Conservation (phyloP, 2,113 vertebrate genomes). For the Montifringilla adamsi region DNA sequence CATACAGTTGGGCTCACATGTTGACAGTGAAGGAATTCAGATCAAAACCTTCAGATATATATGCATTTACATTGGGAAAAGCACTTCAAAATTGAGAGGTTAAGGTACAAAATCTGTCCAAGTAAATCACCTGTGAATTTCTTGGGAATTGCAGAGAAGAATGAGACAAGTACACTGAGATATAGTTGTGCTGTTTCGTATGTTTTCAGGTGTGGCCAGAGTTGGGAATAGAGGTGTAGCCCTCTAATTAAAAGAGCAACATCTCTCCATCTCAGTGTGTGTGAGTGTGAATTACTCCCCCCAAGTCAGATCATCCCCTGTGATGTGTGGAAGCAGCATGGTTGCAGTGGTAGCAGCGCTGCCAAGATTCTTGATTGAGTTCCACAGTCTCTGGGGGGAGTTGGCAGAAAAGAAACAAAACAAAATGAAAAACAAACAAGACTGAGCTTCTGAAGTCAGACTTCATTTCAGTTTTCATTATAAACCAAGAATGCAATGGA, state of each 20-base stretch:
- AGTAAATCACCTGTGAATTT: not conserved
- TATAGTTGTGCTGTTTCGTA: not conserved
- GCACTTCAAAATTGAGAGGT: not conserved
- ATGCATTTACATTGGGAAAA: not conserved
- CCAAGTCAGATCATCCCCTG: not conserved
- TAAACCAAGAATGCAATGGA: not conserved
- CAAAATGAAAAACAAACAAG: not conserved
- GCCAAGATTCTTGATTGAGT: not conserved
- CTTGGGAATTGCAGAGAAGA: not conserved
- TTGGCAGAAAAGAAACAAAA: not conserved
- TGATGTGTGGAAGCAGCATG: not conserved
- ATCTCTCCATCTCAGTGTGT: not conserved
- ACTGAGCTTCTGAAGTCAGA: not conserved
- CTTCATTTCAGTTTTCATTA: constrained; percentile 4
- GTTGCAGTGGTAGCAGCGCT: not conserved
- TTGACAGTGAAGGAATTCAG: not conserved
- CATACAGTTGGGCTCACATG: not conserved
- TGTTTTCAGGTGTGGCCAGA: not conserved
- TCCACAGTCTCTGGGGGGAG: not conserved
- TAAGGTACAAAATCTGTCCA: not conserved
- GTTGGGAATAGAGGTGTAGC: constrained; percentile 3
- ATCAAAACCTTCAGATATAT: not conserved
- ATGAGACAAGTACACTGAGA: not conserved
- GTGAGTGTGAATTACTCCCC: not conserved
- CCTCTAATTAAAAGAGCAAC: constrained; percentile 20